Percentiles rank a stretch among this genome's conserved stretches.
Conservation (phyloP, 2,888 invertebrate species). For the Tipula lateralis region DNA sequence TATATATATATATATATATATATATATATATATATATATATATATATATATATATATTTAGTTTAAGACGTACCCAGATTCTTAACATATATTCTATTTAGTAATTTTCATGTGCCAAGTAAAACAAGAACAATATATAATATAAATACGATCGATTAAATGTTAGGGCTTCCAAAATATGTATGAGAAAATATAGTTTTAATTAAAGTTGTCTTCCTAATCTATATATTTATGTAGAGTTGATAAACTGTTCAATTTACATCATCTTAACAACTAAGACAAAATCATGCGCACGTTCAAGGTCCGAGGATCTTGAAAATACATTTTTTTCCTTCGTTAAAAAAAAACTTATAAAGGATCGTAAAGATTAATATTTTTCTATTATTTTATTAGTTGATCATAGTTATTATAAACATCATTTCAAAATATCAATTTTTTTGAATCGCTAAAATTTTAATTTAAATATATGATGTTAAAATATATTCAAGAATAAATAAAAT, state of each 20-base stretch:
- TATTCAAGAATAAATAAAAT: slow-evolving; percentile 8
- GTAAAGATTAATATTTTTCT: not conserved
- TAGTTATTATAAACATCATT: not conserved
- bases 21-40: too few relatives aligned
- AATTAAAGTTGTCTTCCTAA: not conserved
- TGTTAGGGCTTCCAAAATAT: not conserved
- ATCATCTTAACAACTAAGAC: too few relatives aligned
- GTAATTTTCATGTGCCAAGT: not conserved
- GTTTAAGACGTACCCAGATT: not conserved
- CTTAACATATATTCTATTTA: not conserved
- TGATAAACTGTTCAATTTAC: too few relatives aligned
- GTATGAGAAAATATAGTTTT: not conserved
- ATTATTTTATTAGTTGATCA: not conserved
- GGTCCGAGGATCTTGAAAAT: not conserved
- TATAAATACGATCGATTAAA: not conserved
- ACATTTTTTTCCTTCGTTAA: not conserved
- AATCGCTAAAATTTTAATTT: not conserved
- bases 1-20: too few relatives aligned
- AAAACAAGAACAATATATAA: not conserved
- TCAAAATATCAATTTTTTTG: not conserved
- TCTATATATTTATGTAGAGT: not conserved
- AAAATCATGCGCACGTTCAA: not conserved
- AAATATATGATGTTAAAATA: not conserved
- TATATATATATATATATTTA: too few relatives aligned
- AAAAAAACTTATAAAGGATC: not conserved